A percentile compares a stretch with the other conserved stretches of the same genome.
phyloP scores from a whole-genome alignment of 2,797 vertebrate genomes.

The Syndactyla subalaris region DNA sequence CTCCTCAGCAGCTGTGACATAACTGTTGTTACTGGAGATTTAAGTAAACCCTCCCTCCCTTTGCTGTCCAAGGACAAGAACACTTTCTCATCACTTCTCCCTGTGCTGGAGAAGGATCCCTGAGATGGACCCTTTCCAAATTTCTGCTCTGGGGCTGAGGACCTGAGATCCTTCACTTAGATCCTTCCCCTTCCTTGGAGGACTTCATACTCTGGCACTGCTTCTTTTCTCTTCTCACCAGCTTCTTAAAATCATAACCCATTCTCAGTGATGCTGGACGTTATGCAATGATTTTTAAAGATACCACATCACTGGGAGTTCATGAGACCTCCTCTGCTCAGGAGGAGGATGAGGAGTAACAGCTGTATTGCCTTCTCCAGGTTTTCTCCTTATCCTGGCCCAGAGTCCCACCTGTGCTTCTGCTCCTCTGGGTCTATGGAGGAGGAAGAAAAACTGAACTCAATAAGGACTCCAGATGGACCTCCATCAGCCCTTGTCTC shows the following conservation, averaged over 20 bases:
- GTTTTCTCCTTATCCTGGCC: not conserved
- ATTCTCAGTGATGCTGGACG: not conserved
- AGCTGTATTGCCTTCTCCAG: not conserved
- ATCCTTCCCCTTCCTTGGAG: not conserved
- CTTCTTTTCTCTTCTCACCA: not conserved
- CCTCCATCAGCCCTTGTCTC: not conserved
- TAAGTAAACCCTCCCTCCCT: not conserved
- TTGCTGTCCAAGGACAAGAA: not conserved
- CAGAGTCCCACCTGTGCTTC: not conserved
- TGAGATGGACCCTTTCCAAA: not conserved
- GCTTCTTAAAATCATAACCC: not conserved
- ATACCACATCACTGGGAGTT: not conserved
- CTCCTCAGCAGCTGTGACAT: not conserved
- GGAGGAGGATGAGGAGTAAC: not conserved
- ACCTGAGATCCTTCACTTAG: not conserved
- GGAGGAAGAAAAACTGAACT: not conserved
- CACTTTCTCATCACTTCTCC: not conserved
- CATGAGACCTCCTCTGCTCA: not conserved
- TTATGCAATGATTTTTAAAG: not conserved
- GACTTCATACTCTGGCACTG: not conserved
- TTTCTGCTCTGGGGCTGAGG: not conserved
- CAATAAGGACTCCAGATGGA: not conserved
- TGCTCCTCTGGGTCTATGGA: not conserved
- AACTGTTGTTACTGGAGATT: slow-evolving; percentile 27
- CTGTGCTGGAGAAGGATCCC: not conserved